A percentile compares a stretch with the other conserved stretches of the same genome.
Evolutionary conservation across 2,888 invertebrate species (phyloP).

Genomic region (Drosophila austrosaltans): DNA sequence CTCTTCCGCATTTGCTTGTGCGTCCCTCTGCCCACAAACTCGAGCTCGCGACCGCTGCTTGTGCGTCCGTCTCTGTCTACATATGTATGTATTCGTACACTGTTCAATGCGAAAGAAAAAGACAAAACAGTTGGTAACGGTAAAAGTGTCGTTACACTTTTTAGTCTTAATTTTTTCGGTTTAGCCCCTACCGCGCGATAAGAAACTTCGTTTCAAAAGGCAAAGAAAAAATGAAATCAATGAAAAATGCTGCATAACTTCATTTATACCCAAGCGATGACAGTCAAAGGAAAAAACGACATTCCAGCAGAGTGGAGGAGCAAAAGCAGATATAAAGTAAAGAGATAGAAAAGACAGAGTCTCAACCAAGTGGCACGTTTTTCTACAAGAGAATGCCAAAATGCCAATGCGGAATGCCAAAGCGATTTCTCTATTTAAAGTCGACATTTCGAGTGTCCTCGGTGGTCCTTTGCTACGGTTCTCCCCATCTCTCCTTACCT

Average conservation of each 20-base stretch:
- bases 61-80: too few relatives aligned
- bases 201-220: too few relatives aligned
- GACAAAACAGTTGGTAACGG: too few relatives aligned
- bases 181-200: too few relatives aligned
- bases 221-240: slow-evolving; percentile 57
- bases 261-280: slow-evolving; percentile 41
- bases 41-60: too few relatives aligned
- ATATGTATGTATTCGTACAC: too few relatives aligned
- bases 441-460: slow-evolving; percentile 50
- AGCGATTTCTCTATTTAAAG: slow-evolving; percentile 66
- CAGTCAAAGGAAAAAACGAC: not conserved
- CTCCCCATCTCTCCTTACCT: slow-evolving; percentile 14
- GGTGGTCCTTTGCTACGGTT: slow-evolving; percentile 24
- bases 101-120: too few relatives aligned
- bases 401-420: slow-evolving; percentile 44
- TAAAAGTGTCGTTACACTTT: too few relatives aligned
- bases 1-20: too few relatives aligned
- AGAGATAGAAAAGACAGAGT: not conserved
- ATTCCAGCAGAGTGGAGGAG: too few relatives aligned
- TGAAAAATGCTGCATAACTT: slow-evolving; percentile 70
- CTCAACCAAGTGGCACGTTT: slow-evolving; percentile 54
- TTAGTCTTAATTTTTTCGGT: too few relatives aligned
- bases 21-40: too few relatives aligned
- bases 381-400: slow-evolving; percentile 35
- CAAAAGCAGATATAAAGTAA: not conserved